Percentiles rank a stretch among this genome's conserved stretches.
Evolutionary conservation across 2,888 invertebrate species (phyloP).

Genomic region (Catocala fraxini): DNA sequence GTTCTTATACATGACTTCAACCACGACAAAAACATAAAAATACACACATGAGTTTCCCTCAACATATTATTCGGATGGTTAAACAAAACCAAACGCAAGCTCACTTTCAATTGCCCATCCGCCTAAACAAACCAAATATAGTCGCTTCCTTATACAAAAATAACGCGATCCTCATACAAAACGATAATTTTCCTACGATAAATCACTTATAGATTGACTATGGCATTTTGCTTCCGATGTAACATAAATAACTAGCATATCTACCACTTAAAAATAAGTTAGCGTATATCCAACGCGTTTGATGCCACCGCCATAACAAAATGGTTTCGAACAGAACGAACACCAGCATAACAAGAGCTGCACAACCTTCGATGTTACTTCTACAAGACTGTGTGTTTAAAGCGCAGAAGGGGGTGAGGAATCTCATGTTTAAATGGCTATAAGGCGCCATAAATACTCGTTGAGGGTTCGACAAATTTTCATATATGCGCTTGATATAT

Average conservation of each 20-base stretch:
- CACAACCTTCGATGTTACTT: conserved; percentile 24
- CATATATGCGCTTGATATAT: conserved; percentile 31
- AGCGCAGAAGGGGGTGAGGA: conserved; percentile 24
- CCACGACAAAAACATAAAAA: not conserved
- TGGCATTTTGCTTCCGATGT: conserved; percentile 77
- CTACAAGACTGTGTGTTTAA: conserved; percentile 14
- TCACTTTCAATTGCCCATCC: conserved; percentile 7
- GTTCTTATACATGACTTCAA: too few relatives aligned
- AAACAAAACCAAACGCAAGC: conserved; percentile 3
- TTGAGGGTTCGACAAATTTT: conserved; percentile 62
- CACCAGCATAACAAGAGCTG: conserved; percentile 56
- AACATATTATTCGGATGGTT: not conserved
- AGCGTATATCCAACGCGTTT: conserved; percentile 67
- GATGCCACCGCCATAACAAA: conserved; percentile 74
- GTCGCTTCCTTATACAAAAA: conserved; percentile 33
- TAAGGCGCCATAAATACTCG: conserved; percentile 75
- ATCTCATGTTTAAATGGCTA: conserved; percentile 61
- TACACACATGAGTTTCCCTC: not conserved
- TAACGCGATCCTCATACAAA: conserved; percentile 48
- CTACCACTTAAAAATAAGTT: conserved; percentile 81
- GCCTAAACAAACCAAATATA: conserved; percentile 30
- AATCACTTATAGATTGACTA: conserved; percentile 76
- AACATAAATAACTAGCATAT: conserved; percentile 76
- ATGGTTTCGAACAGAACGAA: conserved; percentile 49
- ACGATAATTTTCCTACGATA: conserved; percentile 69